phyloP scores from a whole-genome alignment of 2,888 invertebrate genomes.

The Myathropa florea region DNA sequence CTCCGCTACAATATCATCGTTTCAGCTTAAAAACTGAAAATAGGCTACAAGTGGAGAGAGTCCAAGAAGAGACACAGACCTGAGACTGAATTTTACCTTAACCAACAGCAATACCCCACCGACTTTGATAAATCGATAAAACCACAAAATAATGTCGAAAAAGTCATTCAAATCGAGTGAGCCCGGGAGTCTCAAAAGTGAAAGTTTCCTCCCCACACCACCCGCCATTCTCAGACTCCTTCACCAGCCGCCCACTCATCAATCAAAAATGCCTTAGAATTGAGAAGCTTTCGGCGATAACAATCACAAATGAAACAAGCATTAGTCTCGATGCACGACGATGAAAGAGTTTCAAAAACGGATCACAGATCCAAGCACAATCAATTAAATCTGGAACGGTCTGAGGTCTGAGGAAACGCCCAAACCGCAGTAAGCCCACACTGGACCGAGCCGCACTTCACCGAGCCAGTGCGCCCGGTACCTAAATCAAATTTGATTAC shows the following conservation, averaged over 20 bases:
- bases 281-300: constrained; percentile 55
- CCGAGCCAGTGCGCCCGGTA: constrained; percentile 1
- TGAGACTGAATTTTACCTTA: neutral
- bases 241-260: constrained; percentile 35
- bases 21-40: too few species aligned
- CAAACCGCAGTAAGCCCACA: neutral
- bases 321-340: constrained; percentile 55
- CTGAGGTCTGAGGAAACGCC: neutral
- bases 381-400: constrained; percentile 65
- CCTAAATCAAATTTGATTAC: constrained; percentile 65
- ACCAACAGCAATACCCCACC: too few species aligned
- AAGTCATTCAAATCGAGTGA: neutral
- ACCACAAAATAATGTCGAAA: neutral
- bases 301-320: constrained; percentile 59
- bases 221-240: neutral
- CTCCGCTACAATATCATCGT: too few species aligned
- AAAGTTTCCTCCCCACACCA: constrained; percentile 38
- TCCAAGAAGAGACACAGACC: too few species aligned
- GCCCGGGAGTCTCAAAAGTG: constrained; percentile 45
- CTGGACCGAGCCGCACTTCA: neutral
- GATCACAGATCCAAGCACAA: constrained; percentile 33
- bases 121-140: constrained; percentile 13
- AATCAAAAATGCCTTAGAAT: constrained; percentile 45
- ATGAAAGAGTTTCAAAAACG: constrained; percentile 46
- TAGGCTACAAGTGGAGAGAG: too few species aligned